Percentiles rank a stretch among this genome's conserved stretches.
Conservation (phyloP, 2,797 vertebrate species). For the Capromys pilorides region DNA sequence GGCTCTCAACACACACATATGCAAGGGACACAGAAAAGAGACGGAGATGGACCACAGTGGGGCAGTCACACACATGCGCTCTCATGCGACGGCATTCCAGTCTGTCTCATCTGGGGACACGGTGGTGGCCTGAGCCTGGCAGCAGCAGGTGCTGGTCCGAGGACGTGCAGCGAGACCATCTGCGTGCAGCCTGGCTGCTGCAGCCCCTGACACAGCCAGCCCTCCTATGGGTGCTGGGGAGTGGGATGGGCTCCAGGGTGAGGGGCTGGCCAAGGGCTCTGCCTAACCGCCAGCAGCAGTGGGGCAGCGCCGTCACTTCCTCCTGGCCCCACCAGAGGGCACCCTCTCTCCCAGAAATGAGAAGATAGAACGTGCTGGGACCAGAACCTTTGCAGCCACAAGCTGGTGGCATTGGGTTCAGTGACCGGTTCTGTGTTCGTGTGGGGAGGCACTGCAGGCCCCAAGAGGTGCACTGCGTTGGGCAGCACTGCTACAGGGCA, state of each 20-base stretch:
- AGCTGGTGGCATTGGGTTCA: background rate
- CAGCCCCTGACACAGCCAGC: background rate
- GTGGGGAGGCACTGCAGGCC: background rate
- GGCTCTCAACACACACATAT: background rate
- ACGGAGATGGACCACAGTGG: background rate
- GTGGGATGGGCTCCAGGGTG: background rate
- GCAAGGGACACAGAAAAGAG: constrained; percentile 38
- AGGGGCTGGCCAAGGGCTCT: background rate
- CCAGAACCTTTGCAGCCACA: background rate
- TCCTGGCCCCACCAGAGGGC: background rate
- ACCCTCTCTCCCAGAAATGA: background rate
- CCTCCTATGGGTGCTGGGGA: background rate
- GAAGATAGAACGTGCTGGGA: background rate
- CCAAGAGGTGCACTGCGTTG: background rate
- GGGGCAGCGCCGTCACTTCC: background rate
- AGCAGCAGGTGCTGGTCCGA: constrained; percentile 18
- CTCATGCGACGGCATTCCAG: constrained; percentile 9
- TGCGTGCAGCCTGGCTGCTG: background rate
- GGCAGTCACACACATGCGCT: constrained; percentile 17
- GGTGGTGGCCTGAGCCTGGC: constrained; percentile 11
- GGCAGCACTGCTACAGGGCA: background rate
- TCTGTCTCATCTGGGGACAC: background rate
- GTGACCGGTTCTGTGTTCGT: background rate
- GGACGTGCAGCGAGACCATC: background rate
- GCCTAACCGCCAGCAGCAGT: background rate